Conservation (phyloP, 2,113 vertebrate species). For the Irena cyanogastra region DNA sequence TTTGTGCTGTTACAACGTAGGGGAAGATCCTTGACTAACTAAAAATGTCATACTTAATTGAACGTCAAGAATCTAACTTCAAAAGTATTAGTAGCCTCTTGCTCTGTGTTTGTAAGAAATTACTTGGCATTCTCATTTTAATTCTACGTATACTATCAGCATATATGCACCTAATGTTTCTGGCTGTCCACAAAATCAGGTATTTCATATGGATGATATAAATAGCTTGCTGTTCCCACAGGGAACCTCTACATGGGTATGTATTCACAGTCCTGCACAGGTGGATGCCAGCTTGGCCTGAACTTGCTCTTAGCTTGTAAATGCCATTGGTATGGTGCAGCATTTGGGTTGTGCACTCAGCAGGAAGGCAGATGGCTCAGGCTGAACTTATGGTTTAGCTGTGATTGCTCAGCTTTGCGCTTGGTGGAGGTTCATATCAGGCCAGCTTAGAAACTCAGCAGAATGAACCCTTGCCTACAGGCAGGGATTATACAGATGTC, state of each 20-base stretch:
- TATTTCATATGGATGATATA: not conserved
- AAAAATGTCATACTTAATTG: not conserved
- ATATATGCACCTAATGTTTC: not conserved
- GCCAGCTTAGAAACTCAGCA: not conserved
- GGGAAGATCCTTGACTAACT: not conserved
- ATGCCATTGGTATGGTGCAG: not conserved
- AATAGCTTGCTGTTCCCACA: not conserved
- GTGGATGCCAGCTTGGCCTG: not conserved
- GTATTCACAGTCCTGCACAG: not conserved
- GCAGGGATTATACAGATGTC: not conserved
- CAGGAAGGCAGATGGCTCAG: not conserved
- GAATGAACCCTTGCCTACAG: rapidly evolving
- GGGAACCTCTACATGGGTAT: not conserved
- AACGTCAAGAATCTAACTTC: not conserved
- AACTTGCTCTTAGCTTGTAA: not conserved
- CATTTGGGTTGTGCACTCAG: not conserved
- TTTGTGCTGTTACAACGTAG: not conserved
- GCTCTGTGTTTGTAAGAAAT: not conserved
- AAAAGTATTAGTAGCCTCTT: not conserved
- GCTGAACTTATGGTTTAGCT: not conserved
- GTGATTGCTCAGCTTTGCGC: not conserved
- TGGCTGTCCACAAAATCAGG: not conserved
- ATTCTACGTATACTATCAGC: not conserved
- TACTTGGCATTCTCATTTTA: not conserved
- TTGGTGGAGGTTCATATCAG: not conserved